phyloP scores from a whole-genome alignment of 2,888 invertebrate genomes.

The Heterodera filipjevi region DNA sequence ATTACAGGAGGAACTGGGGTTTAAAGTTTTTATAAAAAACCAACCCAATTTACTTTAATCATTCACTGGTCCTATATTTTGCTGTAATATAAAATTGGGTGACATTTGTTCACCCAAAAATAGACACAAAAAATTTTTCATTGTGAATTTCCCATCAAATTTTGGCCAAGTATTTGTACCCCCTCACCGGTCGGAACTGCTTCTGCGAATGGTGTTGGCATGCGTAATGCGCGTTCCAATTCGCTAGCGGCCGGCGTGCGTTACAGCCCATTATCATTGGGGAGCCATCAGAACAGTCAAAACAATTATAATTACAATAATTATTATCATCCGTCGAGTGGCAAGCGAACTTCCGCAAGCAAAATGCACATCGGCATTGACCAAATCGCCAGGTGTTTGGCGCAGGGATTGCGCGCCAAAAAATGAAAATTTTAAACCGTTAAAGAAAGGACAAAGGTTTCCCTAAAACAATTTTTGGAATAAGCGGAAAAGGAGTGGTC shows the following conservation, averaged over 20 bases:
- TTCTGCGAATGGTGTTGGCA: background rate
- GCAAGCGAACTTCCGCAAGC: background rate
- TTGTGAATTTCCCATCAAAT: background rate
- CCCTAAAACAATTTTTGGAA: too few relatives aligned
- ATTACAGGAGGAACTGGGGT: too few relatives aligned
- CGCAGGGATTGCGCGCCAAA: background rate
- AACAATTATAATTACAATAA: background rate
- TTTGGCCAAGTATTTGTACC: background rate
- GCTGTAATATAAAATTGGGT: too few relatives aligned
- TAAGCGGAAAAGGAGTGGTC: too few relatives aligned
- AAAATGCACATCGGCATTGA: conserved; percentile 53
- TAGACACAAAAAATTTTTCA: background rate
- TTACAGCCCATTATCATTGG: background rate
- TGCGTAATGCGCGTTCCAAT: conserved; percentile 17
- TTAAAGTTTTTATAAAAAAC: too few relatives aligned
- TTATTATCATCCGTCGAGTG: background rate
- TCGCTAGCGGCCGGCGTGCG: conserved; percentile 9
- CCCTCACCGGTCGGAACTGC: background rate
- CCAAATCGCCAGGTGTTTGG: conserved; percentile 57
- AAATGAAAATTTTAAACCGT: background rate
- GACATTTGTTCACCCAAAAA: too few relatives aligned
- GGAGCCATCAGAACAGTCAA: background rate
- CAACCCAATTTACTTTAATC: too few relatives aligned
- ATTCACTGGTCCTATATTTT: background rate
- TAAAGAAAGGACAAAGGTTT: background rate